Base-by-base conservation (phyloP, 2,797 vertebrate species). In the Ptychobarbus kaznakovi region DNA sequence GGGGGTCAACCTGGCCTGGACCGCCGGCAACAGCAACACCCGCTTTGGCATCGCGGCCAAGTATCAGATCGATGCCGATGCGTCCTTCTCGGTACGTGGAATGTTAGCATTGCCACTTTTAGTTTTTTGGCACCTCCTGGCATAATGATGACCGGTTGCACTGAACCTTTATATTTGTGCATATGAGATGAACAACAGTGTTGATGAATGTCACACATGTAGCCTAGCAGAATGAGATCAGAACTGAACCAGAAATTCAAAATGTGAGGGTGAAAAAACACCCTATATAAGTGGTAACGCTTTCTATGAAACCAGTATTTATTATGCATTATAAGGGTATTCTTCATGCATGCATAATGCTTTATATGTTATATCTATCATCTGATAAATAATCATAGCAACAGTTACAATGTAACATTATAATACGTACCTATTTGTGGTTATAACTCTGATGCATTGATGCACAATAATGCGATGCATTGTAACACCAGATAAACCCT, bases 1-100 rank as follows among this genome's bases (percentile, higher is more conserved):
- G 0, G 97, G 97, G 0, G 97, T 99, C 85, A 98, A 98, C 87
- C 93, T 99, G 49, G 97, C 98, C 80, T 99, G 98, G 98, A 99
- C 98, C 25, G 97, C 98, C 0, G 98, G 98, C 22, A 99, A 99
- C 86, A 99, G 97, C 93, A 99, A 99, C 95, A 99, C 98, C 20
- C 97, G 97, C 93, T 99, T 99, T 13, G 98, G 98, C 91, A 98
- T 99, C 79, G 97, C 97, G 25, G 97, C 98, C 90, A 99, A 99
- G 92, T 99, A 99, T 88, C 97, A 98, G 94, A 97, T 99, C 16
- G 98, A 99, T 88, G 87, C 96, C 0, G 97, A 99, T 3, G 97
- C 97, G 72, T 96, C 97, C 75, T 99, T 99, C 92, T 98, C 97
- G 88, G 98, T 99, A 92, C 94, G 97, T 96, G 80, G 1, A 4